Evolutionary conservation across 1,140 invertebrate species (phyloP).

Genomic region (Drosophila subobscura): DNA sequence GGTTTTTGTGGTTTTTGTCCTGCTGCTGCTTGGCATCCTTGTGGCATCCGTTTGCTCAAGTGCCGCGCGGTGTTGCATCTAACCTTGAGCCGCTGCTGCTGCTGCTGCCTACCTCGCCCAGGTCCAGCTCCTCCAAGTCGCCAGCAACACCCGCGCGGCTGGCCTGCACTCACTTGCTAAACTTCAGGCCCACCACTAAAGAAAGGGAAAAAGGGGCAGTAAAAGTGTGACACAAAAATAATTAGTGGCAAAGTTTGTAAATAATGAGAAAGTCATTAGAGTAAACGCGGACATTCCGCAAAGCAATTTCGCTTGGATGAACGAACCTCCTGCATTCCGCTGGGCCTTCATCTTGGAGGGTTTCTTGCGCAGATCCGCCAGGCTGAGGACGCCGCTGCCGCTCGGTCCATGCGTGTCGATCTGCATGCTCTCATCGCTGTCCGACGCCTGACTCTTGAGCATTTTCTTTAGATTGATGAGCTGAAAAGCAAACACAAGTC

Average conservation of each 20-base stretch:
- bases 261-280: conserved; percentile 34
- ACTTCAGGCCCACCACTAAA: conserved; percentile 64
- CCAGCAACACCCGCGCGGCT: conserved; percentile 33
- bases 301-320: conserved; percentile 20
- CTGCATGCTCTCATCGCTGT: conserved; percentile 87
- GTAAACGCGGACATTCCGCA: neutral
- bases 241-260: conserved; percentile 19
- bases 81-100: conserved; percentile 6
- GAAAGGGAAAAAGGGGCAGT: neutral
- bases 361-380: conserved; percentile 76
- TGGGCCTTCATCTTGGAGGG: conserved; percentile 71
- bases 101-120: neutral
- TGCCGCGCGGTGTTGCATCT: conserved; percentile 14
- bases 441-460: conserved; percentile 88
- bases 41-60: conserved; percentile 13
- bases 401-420: conserved; percentile 85
- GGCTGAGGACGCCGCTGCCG: conserved; percentile 50
- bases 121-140: neutral
- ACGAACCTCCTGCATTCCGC: conserved; percentile 69
- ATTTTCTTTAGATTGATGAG: conserved; percentile 92
- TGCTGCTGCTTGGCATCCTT: neutral
- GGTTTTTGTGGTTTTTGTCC: conserved; percentile 1
- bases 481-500: conserved; percentile 82
- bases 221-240: conserved; percentile 13
- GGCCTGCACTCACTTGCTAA: conserved; percentile 66